phyloP scores from a whole-genome alignment of 2,888 invertebrate species.

The Isoperla grammatica region DNA sequence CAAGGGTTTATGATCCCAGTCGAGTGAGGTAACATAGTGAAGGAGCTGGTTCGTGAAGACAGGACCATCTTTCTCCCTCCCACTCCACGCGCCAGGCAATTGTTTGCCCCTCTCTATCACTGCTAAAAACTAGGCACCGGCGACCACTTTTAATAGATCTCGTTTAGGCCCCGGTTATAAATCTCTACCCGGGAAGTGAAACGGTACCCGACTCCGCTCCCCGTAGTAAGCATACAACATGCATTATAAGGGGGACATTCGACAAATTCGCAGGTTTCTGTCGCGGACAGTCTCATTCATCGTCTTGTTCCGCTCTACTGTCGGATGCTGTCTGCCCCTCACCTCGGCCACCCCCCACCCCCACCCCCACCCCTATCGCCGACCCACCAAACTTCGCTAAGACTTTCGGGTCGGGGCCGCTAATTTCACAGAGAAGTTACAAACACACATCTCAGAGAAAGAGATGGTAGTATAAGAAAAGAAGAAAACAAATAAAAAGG shows the following conservation, averaged over 20 bases:
- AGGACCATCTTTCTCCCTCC: background rate
- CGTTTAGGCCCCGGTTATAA: constrained; percentile 20
- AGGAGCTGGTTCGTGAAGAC: constrained; percentile 8
- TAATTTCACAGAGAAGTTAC: constrained; percentile 26
- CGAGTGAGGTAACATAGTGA: constrained; percentile 15
- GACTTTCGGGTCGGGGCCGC: constrained; percentile 21
- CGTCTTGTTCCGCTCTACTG: constrained; percentile 21
- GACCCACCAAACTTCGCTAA: constrained; percentile 22
- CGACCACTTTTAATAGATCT: constrained; percentile 25
- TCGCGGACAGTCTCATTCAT: constrained; percentile 33
- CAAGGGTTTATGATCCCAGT: constrained; percentile 23
- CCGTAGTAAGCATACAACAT: constrained; percentile 16
- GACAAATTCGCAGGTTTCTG: constrained; percentile 36
- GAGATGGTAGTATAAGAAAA: constrained; percentile 20
- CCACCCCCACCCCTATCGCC: no score
- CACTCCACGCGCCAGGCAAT: background rate
- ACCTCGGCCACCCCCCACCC: constrained; percentile 22
- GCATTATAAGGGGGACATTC: constrained; percentile 24
- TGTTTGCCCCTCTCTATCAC: background rate
- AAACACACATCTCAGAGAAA: constrained; percentile 22
- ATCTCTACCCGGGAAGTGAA: constrained; percentile 14
- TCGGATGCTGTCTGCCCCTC: constrained; percentile 27
- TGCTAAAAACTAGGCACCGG: constrained; percentile 12
- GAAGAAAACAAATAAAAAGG: constrained; percentile 17
- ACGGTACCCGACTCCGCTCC: constrained; percentile 9